Evolutionary conservation across 2,888 invertebrate genomes (phyloP).

Genomic region (Cetonia aurata): DNA sequence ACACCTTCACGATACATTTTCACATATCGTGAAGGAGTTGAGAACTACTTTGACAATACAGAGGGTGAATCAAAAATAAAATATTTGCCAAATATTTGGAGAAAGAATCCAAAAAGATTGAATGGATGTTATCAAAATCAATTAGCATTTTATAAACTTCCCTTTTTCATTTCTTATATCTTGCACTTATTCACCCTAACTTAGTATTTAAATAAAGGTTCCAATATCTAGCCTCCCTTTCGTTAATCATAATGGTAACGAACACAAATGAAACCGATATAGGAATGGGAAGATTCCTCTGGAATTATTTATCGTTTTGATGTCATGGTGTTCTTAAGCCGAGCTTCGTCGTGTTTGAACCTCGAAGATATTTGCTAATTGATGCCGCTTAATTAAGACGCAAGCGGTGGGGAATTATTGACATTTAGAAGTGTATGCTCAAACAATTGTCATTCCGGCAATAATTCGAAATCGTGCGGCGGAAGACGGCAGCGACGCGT

Average conservation of each 20-base stretch:
- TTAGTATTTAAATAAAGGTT: background rate
- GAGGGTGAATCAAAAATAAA: too few species aligned
- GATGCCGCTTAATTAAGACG: slow-evolving; percentile 45
- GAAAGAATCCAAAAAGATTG: too few species aligned
- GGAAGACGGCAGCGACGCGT: background rate
- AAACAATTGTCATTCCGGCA: slow-evolving; percentile 32
- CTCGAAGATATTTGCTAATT: slow-evolving; percentile 45
- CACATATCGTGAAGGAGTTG: too few species aligned
- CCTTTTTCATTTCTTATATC: too few species aligned
- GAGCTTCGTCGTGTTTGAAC: slow-evolving; percentile 9
- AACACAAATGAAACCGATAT: background rate
- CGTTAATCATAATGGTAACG: slow-evolving; percentile 27
- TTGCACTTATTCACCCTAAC: background rate
- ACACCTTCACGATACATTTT: too few species aligned
- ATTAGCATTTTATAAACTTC: too few species aligned
- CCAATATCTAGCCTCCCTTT: slow-evolving; percentile 5
- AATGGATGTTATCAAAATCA: too few species aligned
- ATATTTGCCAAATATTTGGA: too few species aligned
- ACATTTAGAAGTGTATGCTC: slow-evolving; percentile 39
- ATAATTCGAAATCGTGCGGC: slow-evolving; percentile 5
- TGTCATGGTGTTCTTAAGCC: background rate
- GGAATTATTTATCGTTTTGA: slow-evolving; percentile 35
- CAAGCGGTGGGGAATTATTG: slow-evolving; percentile 42
- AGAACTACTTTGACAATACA: too few species aligned
- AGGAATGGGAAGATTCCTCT: too few species aligned